Evolutionary conservation across 2,888 invertebrate genomes (phyloP).

Genomic region (Dynastes maya): DNA sequence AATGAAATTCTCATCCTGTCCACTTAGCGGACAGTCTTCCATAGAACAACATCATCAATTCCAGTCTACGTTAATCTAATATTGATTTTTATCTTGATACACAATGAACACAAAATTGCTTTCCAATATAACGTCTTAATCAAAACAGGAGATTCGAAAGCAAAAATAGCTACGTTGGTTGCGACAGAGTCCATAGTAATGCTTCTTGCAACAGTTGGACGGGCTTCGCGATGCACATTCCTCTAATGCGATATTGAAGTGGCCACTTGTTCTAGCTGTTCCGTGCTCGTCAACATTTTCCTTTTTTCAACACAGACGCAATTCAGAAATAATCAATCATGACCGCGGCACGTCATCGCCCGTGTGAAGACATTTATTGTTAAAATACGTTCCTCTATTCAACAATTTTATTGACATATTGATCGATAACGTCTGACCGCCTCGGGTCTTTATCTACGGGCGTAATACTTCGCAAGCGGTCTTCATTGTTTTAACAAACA

Average conservation of each 20-base stretch:
- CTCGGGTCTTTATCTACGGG: neutral
- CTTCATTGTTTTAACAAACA: neutral
- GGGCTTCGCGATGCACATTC: slow-evolving; percentile 1
- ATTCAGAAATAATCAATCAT: slow-evolving; percentile 43
- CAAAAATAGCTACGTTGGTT: too few species aligned
- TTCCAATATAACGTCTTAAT: too few species aligned
- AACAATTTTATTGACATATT: slow-evolving; percentile 35
- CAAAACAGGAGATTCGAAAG: too few species aligned
- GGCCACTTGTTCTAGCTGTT: slow-evolving; percentile 33
- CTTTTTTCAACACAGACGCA: slow-evolving; percentile 28
- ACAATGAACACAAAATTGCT: too few species aligned
- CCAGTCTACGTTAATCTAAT: too few species aligned
- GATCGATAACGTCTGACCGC: slow-evolving; percentile 23
- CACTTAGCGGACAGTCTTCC: too few species aligned
- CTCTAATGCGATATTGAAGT: slow-evolving; percentile 45
- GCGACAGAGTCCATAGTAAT: neutral
- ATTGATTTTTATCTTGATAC: too few species aligned
- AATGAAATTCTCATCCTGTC: too few species aligned
- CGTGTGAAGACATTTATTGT: slow-evolving; percentile 44
- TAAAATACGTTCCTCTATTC: slow-evolving; percentile 29
- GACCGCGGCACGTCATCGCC: slow-evolving; percentile 31
- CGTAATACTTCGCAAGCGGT: neutral
- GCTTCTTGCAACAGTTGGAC: slow-evolving; percentile 30
- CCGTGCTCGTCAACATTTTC: neutral
- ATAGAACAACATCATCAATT: too few species aligned